These are phyloP conservation scores for Tipula vernalis DNA, from an alignment of 2,888 invertebrate genomes.

Conservation along the genomic window DNA sequence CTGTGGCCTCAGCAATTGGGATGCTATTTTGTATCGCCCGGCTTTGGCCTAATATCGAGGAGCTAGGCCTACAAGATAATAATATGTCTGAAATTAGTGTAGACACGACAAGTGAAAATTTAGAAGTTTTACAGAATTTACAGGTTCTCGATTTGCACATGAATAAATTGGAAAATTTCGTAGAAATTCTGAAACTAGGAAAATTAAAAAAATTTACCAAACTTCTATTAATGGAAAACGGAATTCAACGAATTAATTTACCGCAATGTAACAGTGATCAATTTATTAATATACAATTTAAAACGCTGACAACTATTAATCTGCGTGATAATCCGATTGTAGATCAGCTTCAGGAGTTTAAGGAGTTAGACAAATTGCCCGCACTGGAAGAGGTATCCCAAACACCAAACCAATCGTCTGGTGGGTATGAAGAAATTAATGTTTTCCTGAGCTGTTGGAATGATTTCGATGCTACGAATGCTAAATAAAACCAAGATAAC, in stretches of 20 bases:
- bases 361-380: constrained; percentile 68
- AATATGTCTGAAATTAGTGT: constrained; percentile 45
- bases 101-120: constrained; percentile 27
- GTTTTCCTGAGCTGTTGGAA: constrained; percentile 69
- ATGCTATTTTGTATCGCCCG: constrained; percentile 51
- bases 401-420: constrained; percentile 21
- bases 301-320: constrained; percentile 54
- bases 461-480: constrained; percentile 58
- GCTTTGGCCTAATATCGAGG: constrained; percentile 59
- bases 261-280: constrained; percentile 38
- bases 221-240: constrained; percentile 49
- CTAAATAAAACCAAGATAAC: constrained; percentile 60
- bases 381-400: constrained; percentile 26
- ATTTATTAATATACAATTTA: constrained; percentile 51
- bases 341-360: constrained; percentile 63
- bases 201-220: constrained; percentile 43
- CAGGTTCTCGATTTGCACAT: constrained; percentile 54
- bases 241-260: constrained; percentile 43
- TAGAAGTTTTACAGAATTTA: constrained; percentile 22
- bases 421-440: constrained; percentile 53
- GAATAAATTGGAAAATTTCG: constrained; percentile 62
- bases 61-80: constrained; percentile 62
- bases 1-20: constrained; percentile 60
- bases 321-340: constrained; percentile 66
- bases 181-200: constrained; percentile 65